Conservation (phyloP, 2,888 invertebrate species). For the Icerya purchasi region DNA sequence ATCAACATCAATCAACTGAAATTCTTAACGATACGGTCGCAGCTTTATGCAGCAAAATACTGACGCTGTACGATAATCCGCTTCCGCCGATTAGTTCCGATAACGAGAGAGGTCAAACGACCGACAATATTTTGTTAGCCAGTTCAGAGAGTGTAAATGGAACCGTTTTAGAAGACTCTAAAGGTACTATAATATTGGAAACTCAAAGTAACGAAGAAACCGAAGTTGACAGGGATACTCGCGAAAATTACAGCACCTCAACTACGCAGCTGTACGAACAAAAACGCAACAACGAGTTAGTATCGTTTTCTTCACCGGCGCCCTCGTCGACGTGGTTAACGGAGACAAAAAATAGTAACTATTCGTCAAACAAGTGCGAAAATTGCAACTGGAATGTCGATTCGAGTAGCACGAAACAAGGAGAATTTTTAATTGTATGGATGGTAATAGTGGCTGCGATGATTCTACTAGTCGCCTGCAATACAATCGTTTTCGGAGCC, state of each 20-base stretch:
- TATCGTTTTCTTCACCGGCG: no score
- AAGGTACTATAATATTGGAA: not conserved
- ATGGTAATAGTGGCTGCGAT: not conserved
- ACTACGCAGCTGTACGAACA: no score
- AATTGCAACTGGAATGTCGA: not conserved
- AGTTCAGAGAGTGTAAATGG: not conserved
- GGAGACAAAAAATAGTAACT: not conserved
- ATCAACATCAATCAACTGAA: not conserved
- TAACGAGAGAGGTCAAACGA: not conserved
- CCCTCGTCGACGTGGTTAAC: not conserved
- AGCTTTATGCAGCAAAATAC: not conserved
- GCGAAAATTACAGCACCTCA: no score
- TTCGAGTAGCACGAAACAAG: not conserved
- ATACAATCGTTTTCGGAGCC: not conserved
- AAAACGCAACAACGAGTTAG: no score
- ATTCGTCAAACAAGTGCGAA: not conserved
- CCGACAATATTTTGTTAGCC: not conserved
- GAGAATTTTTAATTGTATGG: not conserved
- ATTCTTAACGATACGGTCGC: not conserved
- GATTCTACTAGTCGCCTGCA: not conserved
- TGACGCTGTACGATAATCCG: not conserved
- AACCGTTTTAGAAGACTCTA: not conserved
- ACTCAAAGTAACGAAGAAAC: not conserved
- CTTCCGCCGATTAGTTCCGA: not conserved
- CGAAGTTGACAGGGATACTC: not conserved